These are phyloP conservation scores for Cordilura impudica DNA, from an alignment of 2,888 invertebrate genomes.

Conservation along the genomic window DNA sequence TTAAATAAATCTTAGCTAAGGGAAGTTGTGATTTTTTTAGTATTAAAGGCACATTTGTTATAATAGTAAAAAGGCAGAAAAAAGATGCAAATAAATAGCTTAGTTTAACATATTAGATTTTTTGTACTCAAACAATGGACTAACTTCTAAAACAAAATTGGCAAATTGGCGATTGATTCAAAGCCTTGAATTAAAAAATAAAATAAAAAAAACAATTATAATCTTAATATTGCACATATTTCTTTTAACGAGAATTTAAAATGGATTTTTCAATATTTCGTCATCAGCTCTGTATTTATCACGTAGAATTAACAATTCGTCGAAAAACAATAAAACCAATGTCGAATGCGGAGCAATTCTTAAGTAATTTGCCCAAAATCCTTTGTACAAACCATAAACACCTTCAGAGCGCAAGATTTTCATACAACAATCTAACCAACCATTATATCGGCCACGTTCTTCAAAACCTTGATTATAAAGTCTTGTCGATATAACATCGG, in stretches of 20 bases:
- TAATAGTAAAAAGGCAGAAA: neutral
- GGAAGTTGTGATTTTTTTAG: too few relatives aligned
- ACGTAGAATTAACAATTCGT: slow-evolving; percentile 79
- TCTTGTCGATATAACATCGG: slow-evolving; percentile 92
- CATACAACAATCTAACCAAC: slow-evolving; percentile 86
- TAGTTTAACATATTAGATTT: neutral
- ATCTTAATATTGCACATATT: neutral
- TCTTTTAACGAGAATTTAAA: neutral
- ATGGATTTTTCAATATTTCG: too few relatives aligned
- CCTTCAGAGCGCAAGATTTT: slow-evolving; percentile 89
- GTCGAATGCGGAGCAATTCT: slow-evolving; percentile 95
- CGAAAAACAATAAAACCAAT: slow-evolving; percentile 92
- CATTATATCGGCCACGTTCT: slow-evolving; percentile 83
- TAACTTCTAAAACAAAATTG: neutral
- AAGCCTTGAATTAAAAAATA: too few relatives aligned
- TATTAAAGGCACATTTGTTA: too few relatives aligned
- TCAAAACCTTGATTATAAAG: slow-evolving; percentile 91
- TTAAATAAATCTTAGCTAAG: too few relatives aligned
- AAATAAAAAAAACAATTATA: too few relatives aligned
- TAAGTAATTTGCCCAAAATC: slow-evolving; percentile 91
- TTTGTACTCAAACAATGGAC: neutral
- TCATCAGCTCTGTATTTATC: slow-evolving; percentile 64
- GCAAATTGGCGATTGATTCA: neutral
- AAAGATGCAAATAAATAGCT: slow-evolving; percentile 14
- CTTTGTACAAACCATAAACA: slow-evolving; percentile 91